Evolutionary conservation across 2,888 invertebrate species (phyloP), one percentile per base, ranked within the genome.

Genomic region (Dorcus hopei): DNA sequence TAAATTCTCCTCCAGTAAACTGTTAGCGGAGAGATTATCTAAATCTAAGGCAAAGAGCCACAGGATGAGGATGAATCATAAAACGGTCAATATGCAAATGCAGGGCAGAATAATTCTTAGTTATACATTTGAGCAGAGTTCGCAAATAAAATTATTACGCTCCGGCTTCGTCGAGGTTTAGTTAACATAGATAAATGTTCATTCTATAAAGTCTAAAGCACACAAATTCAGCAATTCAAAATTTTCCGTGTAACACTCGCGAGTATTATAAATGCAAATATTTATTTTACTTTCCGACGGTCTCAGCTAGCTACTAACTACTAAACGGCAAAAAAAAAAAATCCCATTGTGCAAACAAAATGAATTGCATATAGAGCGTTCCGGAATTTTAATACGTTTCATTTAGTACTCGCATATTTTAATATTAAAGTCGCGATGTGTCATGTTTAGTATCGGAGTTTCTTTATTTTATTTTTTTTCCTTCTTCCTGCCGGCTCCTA

Each of bases 141-240:
- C 16, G 45, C 45, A 45, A 45, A 45, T 45, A 45, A 45, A 45
- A 45, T 45, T 45, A 45, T 45, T 45, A 45, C 45, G 45, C 45
- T 11, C 45, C 9, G 45, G 45, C 45, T 11, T 23, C 9, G 45
- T 45, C 23, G 45, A 45, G 45, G 16, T 23, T 45, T 45, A 45
- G 45, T 19, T 45, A 45, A 45, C 45, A 23, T 45, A 45, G 45
- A 45, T 45, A 45, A 45, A 45, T 45, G 45, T 45, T 45, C 45
- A 23, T 16, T 45, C 45, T 11, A 11, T 45, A 45, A 11, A 45
- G n/a, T 45, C 23, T 45, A 45, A 45, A 45, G 23, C 19, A 11
- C 45, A 11, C 45, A 45, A 45, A 45, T 45, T 45, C 45, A 45
- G 45, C 45, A 45, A 45, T 45, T 45, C 23, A 16, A 16, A 45